Base-by-base conservation (phyloP, 2,888 invertebrate genomes). In the Pterobdella sp. region DNA sequence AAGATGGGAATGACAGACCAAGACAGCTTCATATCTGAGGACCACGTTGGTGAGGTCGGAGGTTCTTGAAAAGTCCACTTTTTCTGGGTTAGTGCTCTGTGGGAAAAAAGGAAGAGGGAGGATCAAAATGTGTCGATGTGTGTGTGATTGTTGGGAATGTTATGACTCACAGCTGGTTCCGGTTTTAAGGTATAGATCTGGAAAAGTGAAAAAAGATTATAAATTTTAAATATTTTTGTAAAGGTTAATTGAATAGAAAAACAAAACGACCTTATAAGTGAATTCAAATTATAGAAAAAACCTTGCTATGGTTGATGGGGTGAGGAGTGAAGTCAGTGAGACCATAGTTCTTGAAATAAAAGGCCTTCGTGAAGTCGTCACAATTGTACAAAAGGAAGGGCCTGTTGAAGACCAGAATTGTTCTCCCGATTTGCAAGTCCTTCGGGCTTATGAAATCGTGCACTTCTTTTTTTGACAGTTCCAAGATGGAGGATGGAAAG, bases 311-410 rank as follows among this genome's bases (percentile, higher is more conserved):
- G n/a, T 67, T 18, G 22, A 35, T 36, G 64, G 63, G 22, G 32
- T 85, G 80, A 0, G 83, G 80, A 3, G 80, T 80, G 79, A 85
- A 84, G 32, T 85, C 83, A 22, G 82, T 83, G 67, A 83, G 77
- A 49, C 83, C 83, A 74, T 84, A 84, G 75, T 84, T 80, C 72
- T 82, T 80, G 75, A 87, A 86, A 82, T 88, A 93, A 83, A 90
- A 93, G 77, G 87, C 88, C 77, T 91, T 87, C 0, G 93, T 92
- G 83, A 91, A 92, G 29, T 85, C 82, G 80, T 93, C 92, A 81
- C 91, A 91, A 81, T 93, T 90, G 78, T 88, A 89, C 2, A 93
- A 83, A 10, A 92, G 85, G 84, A 93, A 90, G 37, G 84, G 80
- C 67, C 84, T 79, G 32, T 83, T 83, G 76, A 84, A 84, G 10